Conservation (phyloP, 2,888 invertebrate genomes). For the Melikaiella ostensackeni region DNA sequence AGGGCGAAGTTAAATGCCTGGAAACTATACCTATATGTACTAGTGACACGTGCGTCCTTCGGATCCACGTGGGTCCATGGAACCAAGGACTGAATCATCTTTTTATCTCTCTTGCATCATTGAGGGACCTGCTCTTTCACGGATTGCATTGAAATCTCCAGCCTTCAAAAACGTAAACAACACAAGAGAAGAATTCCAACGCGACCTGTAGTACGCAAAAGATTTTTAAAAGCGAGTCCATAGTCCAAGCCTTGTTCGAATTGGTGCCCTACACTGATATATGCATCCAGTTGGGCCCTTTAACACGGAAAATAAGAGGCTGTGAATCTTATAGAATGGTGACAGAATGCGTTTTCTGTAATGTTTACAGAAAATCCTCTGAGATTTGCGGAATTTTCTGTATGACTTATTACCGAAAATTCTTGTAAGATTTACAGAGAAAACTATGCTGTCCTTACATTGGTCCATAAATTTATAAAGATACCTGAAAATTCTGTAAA, state of each 20-base stretch:
- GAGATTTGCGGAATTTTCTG: no score
- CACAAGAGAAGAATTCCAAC: background rate
- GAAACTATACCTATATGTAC: background rate
- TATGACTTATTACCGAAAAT: no score
- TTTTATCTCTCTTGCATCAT: background rate
- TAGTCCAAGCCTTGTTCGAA: background rate
- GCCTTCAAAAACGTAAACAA: background rate
- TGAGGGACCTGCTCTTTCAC: background rate
- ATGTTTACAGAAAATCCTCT: no score
- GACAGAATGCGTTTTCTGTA: no score
- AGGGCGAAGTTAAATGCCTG: background rate
- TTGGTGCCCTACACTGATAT: background rate
- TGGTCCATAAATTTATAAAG: no score
- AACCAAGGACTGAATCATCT: background rate
- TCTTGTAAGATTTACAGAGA: no score
- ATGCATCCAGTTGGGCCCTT: no score
- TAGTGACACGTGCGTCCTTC: background rate
- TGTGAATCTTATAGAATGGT: no score
- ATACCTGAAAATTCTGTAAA: no score
- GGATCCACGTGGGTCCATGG: background rate
- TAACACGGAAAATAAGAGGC: no score
- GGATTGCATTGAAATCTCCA: slow-evolving; percentile 25
- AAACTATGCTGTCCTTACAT: no score
- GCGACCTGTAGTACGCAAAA: background rate
- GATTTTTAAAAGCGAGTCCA: background rate